Evolutionary conservation across 2,113 vertebrate genomes (phyloP).

Genomic region (Stegostoma tigrinum): DNA sequence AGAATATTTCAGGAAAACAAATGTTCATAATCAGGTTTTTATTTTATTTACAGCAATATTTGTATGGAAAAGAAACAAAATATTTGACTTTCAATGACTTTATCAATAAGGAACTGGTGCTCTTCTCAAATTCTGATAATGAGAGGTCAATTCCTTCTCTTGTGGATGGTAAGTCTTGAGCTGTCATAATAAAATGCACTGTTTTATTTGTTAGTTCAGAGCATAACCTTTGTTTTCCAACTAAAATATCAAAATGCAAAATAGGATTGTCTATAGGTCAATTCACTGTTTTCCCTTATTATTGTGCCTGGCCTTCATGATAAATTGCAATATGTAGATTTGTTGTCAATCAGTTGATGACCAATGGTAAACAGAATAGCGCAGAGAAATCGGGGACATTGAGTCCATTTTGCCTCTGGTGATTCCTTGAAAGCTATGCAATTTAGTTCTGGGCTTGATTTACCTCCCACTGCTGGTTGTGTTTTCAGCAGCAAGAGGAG

Average conservation of each 20-base stretch:
- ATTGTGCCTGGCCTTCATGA: not conserved
- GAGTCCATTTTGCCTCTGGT: not conserved
- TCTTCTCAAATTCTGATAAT: constrained; percentile 96
- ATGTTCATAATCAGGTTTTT: not conserved
- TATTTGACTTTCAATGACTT: constrained; percentile 87
- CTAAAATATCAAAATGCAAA: not conserved
- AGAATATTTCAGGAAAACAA: not conserved
- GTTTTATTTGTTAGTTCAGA: not conserved
- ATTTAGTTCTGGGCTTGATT: too few species aligned
- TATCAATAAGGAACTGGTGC: constrained; percentile 92
- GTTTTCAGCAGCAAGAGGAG: too few species aligned
- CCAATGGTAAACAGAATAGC: not conserved
- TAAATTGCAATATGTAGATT: not conserved
- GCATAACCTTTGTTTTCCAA: not conserved
- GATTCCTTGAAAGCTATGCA: not conserved
- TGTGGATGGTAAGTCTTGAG: constrained; percentile 74
- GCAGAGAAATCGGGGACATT: not conserved
- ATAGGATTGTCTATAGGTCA: not conserved
- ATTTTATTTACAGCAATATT: constrained; percentile 67
- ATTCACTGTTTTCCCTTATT: not conserved
- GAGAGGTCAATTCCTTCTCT: constrained; percentile 91
- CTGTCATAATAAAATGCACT: not conserved
- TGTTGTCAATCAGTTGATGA: not conserved
- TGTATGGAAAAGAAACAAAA: constrained; percentile 76
- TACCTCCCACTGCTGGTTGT: too few species aligned